These are phyloP conservation scores for Centrocercus urophasianus DNA, from an alignment of 2,113 vertebrate genomes.

Conservation along the genomic window DNA sequence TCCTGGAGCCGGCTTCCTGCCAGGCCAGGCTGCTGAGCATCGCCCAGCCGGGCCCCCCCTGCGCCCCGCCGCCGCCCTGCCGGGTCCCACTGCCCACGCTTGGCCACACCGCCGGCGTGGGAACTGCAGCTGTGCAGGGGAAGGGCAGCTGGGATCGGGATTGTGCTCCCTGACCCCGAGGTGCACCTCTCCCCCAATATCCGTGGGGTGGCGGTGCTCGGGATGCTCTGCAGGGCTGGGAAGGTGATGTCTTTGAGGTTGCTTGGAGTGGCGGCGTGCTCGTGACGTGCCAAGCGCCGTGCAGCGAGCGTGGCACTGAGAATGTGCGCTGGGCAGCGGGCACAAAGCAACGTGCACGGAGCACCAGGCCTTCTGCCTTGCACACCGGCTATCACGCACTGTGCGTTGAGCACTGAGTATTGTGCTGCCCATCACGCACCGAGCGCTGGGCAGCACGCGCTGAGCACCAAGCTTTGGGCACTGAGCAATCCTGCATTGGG, in stretches of 20 bases:
- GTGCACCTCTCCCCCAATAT: too few species aligned
- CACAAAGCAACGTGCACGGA: too few species aligned
- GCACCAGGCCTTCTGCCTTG: accelerated
- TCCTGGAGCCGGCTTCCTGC: slow-evolving; percentile 71
- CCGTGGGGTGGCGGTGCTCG: too few species aligned
- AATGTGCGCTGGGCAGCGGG: neutral
- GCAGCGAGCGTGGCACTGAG: too few species aligned
- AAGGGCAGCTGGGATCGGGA: neutral
- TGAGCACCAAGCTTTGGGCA: neutral
- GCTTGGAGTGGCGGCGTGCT: neutral
- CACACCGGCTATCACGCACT: neutral
- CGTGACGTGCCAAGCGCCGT: accelerated
- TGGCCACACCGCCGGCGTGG: neutral
- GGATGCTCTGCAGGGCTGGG: neutral
- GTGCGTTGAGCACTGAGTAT: too few species aligned
- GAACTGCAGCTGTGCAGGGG: neutral
- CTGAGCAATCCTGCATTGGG: too few species aligned
- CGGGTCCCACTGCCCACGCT: neutral
- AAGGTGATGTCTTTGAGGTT: neutral
- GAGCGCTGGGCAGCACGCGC: accelerated
- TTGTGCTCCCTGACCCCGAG: neutral
- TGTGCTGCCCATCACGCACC: neutral
- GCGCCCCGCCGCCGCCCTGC: neutral
- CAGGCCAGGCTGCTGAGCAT: neutral
- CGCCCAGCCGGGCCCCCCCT: neutral